Percentiles rank a stretch among this genome's conserved stretches.
phyloP scores from a whole-genome alignment of 92 coral and sea anemone species.

The Porites evermanni region DNA sequence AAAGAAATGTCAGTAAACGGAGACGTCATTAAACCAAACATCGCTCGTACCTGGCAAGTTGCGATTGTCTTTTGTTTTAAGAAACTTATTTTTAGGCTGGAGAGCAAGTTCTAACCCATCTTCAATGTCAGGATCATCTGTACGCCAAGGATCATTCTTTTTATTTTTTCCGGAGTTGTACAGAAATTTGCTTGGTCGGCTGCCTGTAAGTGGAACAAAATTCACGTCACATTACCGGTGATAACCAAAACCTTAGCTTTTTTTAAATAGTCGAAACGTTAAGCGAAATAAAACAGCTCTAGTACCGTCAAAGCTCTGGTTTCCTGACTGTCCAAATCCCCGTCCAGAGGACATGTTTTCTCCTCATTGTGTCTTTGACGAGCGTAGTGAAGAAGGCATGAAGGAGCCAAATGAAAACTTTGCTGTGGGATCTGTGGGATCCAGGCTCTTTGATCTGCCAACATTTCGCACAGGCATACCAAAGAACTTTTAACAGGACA shows the following conservation, averaged over 20 bases:
- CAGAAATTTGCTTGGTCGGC: conserved; percentile 79
- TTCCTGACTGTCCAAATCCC: conserved; percentile 55
- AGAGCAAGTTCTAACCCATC: conserved; percentile 28
- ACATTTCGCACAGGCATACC: background rate
- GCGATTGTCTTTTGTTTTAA: conserved; percentile 54
- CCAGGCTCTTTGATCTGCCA: conserved; percentile 27
- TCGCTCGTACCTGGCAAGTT: conserved; percentile 65
- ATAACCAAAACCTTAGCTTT: background rate
- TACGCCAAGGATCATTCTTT: conserved; percentile 74
- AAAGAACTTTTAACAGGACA: background rate
- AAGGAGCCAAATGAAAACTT: conserved; percentile 1
- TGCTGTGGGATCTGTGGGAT: conserved; percentile 12
- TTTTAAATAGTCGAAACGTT: background rate
- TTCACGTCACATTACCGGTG: background rate
- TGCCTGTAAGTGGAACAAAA: conserved; percentile 55
- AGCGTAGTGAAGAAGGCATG: conserved; percentile 32
- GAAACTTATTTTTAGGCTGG: conserved; percentile 32
- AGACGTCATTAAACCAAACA: background rate
- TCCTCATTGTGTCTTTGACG: conserved; percentile 31
- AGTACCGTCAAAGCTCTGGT: conserved; percentile 61
- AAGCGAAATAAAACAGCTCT: background rate
- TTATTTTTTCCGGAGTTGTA: conserved; percentile 64
- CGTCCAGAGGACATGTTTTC: conserved; percentile 71
- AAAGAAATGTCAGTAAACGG: no score
- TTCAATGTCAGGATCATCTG: conserved; percentile 44